Evolutionary conservation across 1,140 invertebrate species (phyloP).

Genomic region (Pseudomyrmex sp.): DNA sequence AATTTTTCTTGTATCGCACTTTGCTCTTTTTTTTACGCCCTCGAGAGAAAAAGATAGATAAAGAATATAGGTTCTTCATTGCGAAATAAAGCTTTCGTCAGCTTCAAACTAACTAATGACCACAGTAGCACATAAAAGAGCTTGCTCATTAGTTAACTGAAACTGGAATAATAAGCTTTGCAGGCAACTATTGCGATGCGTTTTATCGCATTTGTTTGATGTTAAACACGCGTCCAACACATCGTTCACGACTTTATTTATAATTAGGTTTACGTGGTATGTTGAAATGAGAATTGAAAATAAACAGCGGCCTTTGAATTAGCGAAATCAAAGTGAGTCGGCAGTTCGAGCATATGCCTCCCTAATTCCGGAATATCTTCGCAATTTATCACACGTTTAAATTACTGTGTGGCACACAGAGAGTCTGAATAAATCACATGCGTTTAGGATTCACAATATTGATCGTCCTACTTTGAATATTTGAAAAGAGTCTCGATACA

Average conservation of each 20-base stretch:
- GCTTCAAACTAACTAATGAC: neutral
- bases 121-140: constrained; percentile 28
- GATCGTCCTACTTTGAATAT: constrained; percentile 18
- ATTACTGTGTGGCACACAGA: neutral
- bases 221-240: neutral
- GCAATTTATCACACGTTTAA: constrained; percentile 39
- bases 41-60: constrained; percentile 6
- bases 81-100: constrained; percentile 33
- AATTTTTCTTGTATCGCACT: constrained; percentile 25
- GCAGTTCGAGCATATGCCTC: constrained; percentile 17
- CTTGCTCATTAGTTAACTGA: constrained; percentile 33
- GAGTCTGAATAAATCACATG: constrained; percentile 40
- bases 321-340: constrained; percentile 44
- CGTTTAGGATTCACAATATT: constrained; percentile 52
- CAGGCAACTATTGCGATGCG: neutral
- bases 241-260: constrained; percentile 31
- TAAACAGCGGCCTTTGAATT: constrained; percentile 47
- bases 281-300: constrained; percentile 5
- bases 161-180: constrained; percentile 30
- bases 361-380: constrained; percentile 31
- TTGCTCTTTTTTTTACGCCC: neutral
- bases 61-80: constrained; percentile 18
- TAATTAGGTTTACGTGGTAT: constrained; percentile 31
- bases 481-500: constrained; percentile 30
- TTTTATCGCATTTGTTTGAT: constrained; percentile 33